A percentile compares a stretch with the other conserved stretches of the same genome.
Evolutionary conservation across 2,888 invertebrate species (phyloP).

Genomic region (Doris montereyensis): DNA sequence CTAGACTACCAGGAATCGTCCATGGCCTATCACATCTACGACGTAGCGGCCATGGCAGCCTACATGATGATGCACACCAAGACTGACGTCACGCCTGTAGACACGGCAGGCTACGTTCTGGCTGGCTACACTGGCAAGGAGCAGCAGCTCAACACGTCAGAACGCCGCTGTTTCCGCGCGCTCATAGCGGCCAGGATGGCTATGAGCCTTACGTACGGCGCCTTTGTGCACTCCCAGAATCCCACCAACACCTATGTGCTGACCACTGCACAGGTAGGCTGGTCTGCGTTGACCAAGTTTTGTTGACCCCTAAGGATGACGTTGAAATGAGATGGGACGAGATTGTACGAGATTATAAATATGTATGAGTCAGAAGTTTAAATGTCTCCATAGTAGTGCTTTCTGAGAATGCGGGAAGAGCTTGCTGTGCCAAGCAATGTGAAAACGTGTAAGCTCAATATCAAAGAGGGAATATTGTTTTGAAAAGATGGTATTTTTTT

Average conservation of each 20-base stretch:
- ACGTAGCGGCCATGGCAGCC: conserved; percentile 85
- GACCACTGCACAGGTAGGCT: conserved; percentile 75
- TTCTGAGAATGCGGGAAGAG: too few relatives aligned
- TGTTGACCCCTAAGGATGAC: conserved; percentile 51
- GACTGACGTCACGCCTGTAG: conserved; percentile 73
- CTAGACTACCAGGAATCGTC: conserved; percentile 91
- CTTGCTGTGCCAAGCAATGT: too few relatives aligned
- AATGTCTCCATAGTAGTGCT: too few relatives aligned
- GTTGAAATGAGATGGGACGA: conserved; percentile 34
- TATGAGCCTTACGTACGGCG: conserved; percentile 87
- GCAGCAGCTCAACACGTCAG: conserved; percentile 78
- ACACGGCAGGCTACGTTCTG: conserved; percentile 77
- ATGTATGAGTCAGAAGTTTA: too few relatives aligned
- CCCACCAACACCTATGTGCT: conserved; percentile 86
- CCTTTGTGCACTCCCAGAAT: conserved; percentile 82
- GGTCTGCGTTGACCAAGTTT: conserved; percentile 59
- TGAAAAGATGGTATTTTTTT: too few relatives aligned
- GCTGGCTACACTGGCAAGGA: conserved; percentile 81
- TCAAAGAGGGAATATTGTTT: too few relatives aligned
- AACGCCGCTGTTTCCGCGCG: conserved; percentile 79
- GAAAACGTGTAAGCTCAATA: too few relatives aligned
- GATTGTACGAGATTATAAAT: too few relatives aligned
- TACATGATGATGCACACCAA: conserved; percentile 85
- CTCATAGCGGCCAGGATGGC: conserved; percentile 85
- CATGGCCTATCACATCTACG: conserved; percentile 82